phyloP scores from a whole-genome alignment of 2,888 invertebrate genomes.

The Tinea semifulvella region DNA sequence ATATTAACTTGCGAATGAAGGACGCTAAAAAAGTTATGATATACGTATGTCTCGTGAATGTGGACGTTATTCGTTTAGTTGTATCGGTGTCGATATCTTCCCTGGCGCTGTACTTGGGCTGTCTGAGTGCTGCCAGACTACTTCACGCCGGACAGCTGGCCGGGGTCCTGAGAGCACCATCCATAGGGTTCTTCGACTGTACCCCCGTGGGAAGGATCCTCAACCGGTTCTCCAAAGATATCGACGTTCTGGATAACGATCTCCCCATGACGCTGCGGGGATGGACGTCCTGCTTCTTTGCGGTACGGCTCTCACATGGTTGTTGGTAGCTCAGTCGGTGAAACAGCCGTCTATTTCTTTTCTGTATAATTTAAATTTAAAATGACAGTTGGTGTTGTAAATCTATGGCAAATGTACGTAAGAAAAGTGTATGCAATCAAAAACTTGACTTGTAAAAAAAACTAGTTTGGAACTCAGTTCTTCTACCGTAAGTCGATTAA shows the following conservation, averaged over 20 bases:
- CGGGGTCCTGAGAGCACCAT: constrained; percentile 73
- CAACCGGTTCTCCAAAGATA: constrained; percentile 80
- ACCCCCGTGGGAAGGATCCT: constrained; percentile 82
- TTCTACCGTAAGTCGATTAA: too few relatives aligned
- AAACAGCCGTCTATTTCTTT: too few relatives aligned
- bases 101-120: constrained; percentile 73
- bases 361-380: too few relatives aligned
- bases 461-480: too few relatives aligned
- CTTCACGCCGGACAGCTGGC: constrained; percentile 72
- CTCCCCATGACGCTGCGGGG: constrained; percentile 77
- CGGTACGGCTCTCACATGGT: constrained; percentile 57
- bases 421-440: too few relatives aligned
- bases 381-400: too few relatives aligned
- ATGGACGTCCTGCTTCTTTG: constrained; percentile 73
- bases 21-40: too few relatives aligned
- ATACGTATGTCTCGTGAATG: too few relatives aligned
- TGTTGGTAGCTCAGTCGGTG: too few relatives aligned
- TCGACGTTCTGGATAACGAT: constrained; percentile 76
- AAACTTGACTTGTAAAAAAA: too few relatives aligned
- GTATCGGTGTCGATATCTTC: constrained; percentile 71
- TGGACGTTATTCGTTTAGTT: constrained; percentile 64
- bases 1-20: too few relatives aligned
- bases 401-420: too few relatives aligned
- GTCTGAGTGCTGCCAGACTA: constrained; percentile 68
- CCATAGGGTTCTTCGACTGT: constrained; percentile 80